phyloP scores from a whole-genome alignment of 2,888 invertebrate species.

The Nysson spinosus region DNA sequence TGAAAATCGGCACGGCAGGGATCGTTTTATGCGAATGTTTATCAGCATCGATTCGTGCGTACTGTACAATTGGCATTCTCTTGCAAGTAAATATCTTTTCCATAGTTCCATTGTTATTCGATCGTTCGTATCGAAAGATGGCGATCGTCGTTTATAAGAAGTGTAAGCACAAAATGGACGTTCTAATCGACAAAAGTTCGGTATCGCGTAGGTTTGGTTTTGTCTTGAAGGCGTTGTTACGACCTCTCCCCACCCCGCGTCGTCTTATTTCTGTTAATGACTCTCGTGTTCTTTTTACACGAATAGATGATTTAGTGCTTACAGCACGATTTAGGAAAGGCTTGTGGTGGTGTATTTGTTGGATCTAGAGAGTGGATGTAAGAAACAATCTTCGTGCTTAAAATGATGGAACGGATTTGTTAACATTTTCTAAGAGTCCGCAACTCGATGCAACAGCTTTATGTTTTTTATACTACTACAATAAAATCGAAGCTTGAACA shows the following conservation, averaged over 20 bases:
- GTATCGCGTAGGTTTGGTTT: background rate
- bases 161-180: background rate
- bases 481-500: too few relatives aligned
- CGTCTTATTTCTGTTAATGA: too few relatives aligned
- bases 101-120: background rate
- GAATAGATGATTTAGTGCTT: background rate
- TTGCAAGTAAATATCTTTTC: background rate
- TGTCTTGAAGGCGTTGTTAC: background rate
- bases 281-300: background rate
- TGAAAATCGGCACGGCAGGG: too few relatives aligned
- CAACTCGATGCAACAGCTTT: too few relatives aligned
- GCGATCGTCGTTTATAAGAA: constrained; percentile 9
- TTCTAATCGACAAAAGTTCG: background rate
- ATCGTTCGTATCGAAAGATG: background rate
- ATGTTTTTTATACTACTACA: too few relatives aligned
- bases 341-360: too few relatives aligned
- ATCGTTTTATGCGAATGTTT: too few relatives aligned
- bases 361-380: too few relatives aligned
- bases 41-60: constrained; percentile 47
- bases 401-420: too few relatives aligned
- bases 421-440: too few relatives aligned
- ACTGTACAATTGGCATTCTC: constrained; percentile 41
- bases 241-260: constrained; percentile 14
- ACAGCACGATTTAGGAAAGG: too few relatives aligned
- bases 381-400: too few relatives aligned